Conservation (phyloP, 2,888 invertebrate genomes). For the Aphidius colemani region DNA sequence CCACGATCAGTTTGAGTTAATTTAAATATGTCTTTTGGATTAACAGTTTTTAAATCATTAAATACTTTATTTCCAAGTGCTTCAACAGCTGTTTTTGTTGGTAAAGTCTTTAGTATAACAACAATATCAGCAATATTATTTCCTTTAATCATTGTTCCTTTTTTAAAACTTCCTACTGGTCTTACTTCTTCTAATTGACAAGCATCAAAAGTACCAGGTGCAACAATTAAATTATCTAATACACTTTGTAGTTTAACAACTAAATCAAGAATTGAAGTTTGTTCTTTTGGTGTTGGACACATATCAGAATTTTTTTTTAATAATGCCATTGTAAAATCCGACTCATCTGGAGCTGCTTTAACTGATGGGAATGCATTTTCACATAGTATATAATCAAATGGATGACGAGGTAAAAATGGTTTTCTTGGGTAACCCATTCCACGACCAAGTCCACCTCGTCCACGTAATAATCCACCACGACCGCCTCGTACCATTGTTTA, state of each 20-base stretch:
- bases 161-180: conserved; percentile 97
- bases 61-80: conserved; percentile 86
- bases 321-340: conserved; percentile 84
- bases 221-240: conserved; percentile 90
- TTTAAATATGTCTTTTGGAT: conserved; percentile 67
- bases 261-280: conserved; percentile 88
- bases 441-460: conserved; percentile 69
- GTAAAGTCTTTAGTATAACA: conserved; percentile 93
- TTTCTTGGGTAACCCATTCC: conserved; percentile 71
- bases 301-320: conserved; percentile 91
- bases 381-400: conserved; percentile 85
- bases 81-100: conserved; percentile 93
- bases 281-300: conserved; percentile 88
- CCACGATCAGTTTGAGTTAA: conserved; percentile 72
- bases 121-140: conserved; percentile 96
- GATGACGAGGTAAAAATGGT: conserved; percentile 75
- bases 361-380: conserved; percentile 89
- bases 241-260: conserved; percentile 95
- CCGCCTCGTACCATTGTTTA: conserved; percentile 69
- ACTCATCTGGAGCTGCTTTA: conserved; percentile 81
- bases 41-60: conserved; percentile 81
- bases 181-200: conserved; percentile 94
- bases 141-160: conserved; percentile 95
- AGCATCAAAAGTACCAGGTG: conserved; percentile 91
- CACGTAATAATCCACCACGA: conserved; percentile 71